phyloP scores from a whole-genome alignment of 2,113 vertebrate species.

The Microcebus griseorufus region DNA sequence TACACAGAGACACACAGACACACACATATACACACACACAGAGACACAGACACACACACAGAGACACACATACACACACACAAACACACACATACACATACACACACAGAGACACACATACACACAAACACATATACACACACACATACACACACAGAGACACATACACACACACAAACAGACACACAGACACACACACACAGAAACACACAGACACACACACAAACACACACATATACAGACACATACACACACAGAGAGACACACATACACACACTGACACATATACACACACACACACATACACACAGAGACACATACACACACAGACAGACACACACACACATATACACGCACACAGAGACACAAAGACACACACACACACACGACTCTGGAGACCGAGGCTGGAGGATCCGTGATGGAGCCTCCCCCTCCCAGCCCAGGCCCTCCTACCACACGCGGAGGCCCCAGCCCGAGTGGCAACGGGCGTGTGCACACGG shows the following conservation, averaged over 20 bases:
- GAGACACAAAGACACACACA: too few species aligned
- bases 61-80: rapidly evolving
- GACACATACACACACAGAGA: not conserved
- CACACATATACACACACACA: rapidly evolving
- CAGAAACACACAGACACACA: rapidly evolving
- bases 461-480: too few species aligned
- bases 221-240: rapidly evolving
- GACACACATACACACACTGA: not conserved
- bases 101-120: not conserved
- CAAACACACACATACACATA: not conserved
- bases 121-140: too few species aligned
- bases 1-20: not conserved
- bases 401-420: too few species aligned
- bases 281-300: not conserved
- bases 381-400: too few species aligned
- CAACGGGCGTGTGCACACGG: too few species aligned
- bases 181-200: not conserved
- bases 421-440: too few species aligned
- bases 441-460: too few species aligned
- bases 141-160: not conserved
- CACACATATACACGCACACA: too few species aligned
- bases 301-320: not conserved
- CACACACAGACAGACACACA: not conserved
- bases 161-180: not conserved
- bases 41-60: not conserved